These are phyloP conservation scores for Alentia gelatinosa DNA, from an alignment of 2,888 invertebrate species.

Conservation along the genomic window DNA sequence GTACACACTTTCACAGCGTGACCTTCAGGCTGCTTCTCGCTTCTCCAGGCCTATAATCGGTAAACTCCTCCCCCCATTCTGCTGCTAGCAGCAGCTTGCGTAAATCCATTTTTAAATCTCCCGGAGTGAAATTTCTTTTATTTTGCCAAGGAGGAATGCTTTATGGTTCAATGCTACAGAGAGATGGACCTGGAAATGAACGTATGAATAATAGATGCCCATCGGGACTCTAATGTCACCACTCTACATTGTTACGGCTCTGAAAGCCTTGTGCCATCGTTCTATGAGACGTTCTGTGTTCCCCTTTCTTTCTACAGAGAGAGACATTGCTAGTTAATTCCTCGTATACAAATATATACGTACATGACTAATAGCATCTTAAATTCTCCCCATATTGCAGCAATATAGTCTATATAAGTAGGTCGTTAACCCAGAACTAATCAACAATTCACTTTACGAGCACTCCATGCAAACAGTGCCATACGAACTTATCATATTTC, in stretches of 20 bases:
- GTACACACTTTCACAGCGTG: background rate
- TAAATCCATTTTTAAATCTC: background rate
- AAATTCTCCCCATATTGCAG: no score
- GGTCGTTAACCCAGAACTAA: no score
- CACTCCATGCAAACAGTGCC: no score
- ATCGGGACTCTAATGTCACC: background rate
- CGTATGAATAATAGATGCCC: background rate
- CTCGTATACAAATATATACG: no score
- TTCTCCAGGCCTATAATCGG: no score
- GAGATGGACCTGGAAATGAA: slow-evolving; percentile 19
- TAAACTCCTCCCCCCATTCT: background rate
- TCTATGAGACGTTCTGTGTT: no score
- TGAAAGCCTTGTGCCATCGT: background rate
- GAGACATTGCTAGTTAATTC: no score
- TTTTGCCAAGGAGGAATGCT: background rate
- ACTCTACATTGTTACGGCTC: slow-evolving; percentile 1
- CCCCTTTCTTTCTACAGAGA: no score
- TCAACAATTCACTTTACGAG: no score
- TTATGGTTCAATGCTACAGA: background rate
- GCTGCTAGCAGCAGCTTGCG: background rate
- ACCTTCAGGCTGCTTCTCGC: background rate
- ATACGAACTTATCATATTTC: no score
- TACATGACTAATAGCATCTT: no score
- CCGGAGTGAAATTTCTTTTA: background rate
- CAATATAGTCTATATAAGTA: no score